Percentiles rank a stretch among this genome's conserved stretches.
phyloP scores from a whole-genome alignment of 2,888 invertebrate species.

The Pilophorus perplexus region DNA sequence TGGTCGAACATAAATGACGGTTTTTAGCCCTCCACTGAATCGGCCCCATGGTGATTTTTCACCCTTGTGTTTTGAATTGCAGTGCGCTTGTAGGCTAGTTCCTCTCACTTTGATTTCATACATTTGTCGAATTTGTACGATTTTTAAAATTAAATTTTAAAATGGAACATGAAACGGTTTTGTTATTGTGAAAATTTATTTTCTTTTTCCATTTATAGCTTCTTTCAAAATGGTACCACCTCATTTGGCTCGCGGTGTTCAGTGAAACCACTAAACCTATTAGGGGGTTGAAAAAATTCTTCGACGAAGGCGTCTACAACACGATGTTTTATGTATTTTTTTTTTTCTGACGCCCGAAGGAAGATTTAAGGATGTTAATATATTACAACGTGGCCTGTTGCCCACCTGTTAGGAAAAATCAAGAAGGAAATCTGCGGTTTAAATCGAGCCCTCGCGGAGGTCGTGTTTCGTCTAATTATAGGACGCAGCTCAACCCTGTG shows the following conservation, averaged over 20 bases:
- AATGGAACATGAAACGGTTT: neutral
- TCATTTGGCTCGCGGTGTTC: conserved; percentile 10
- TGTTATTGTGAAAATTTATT: neutral
- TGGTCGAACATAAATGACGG: too few relatives aligned
- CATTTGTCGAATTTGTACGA: conserved; percentile 2
- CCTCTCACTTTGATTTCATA: conserved; percentile 25
- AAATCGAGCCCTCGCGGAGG: conserved; percentile 9
- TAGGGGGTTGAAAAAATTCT: too few relatives aligned
- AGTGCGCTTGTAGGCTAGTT: conserved; percentile 39
- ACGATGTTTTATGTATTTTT: too few relatives aligned
- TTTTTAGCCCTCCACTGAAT: too few relatives aligned
- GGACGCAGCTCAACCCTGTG: neutral
- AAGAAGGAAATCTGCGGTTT: neutral
- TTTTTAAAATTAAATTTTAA: conserved; percentile 5
- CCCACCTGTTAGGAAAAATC: conserved; percentile 25
- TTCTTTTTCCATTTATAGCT: neutral
- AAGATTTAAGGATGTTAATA: too few relatives aligned
- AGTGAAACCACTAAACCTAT: too few relatives aligned
- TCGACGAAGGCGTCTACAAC: neutral
- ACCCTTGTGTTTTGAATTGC: conserved; percentile 31
- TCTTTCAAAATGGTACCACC: conserved; percentile 21
- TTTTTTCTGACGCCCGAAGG: too few relatives aligned
- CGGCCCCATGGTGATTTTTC: too few relatives aligned
- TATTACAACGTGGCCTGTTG: too few relatives aligned
- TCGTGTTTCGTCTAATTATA: conserved; percentile 35